Conservation (phyloP, 2,113 vertebrate genomes). For the Cottus gobio region DNA sequence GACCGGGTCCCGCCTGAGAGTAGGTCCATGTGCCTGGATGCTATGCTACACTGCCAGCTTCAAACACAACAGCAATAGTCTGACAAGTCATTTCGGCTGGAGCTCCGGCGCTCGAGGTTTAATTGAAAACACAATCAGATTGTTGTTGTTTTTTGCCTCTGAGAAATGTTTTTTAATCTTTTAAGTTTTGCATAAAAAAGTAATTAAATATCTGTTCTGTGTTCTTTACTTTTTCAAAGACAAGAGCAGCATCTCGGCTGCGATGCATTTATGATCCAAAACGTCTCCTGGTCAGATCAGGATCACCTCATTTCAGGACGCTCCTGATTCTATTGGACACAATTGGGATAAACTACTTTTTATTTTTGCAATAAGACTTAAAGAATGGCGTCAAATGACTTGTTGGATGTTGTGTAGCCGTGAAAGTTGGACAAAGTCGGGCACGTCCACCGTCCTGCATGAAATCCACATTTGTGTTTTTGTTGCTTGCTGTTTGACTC, state of each 20-base stretch:
- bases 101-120: background rate
- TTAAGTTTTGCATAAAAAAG: background rate
- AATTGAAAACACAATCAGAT: background rate
- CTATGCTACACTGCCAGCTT: background rate
- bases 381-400: constrained; percentile 37
- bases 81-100: constrained; percentile 49
- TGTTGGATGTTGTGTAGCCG: constrained; percentile 31
- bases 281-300: background rate
- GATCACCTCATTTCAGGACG: background rate
- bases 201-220: background rate
- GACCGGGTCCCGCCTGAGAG: constrained; percentile 99
- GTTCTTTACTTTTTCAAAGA: background rate
- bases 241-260: too few species aligned
- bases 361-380: background rate
- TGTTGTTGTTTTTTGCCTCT: constrained; percentile 3
- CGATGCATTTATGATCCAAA: too few species aligned
- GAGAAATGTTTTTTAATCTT: background rate
- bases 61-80: background rate
- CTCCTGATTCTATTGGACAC: background rate
- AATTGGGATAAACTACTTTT: background rate
- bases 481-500: constrained; percentile 5
- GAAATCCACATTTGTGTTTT: constrained; percentile 36
- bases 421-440: constrained; percentile 4
- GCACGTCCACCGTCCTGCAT: constrained; percentile 57
- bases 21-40: constrained; percentile 81